Evolutionary conservation across 1,140 invertebrate species (phyloP).

Genomic region (Penaeus indicus): DNA sequence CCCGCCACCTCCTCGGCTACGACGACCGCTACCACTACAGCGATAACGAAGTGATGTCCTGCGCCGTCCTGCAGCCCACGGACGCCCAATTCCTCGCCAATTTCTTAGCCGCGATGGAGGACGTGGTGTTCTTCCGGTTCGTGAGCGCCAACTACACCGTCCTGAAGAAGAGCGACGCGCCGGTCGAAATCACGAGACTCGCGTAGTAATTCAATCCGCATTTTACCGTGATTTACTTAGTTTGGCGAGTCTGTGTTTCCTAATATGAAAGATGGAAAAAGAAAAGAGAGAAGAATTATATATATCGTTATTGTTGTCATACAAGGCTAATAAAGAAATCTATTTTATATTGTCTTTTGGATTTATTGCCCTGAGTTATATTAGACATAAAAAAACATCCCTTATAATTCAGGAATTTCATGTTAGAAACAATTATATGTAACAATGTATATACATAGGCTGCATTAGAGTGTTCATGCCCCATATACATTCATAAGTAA

Average conservation of each 20-base stretch:
- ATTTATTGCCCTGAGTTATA: too few species aligned
- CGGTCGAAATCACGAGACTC: slow-evolving; percentile 26
- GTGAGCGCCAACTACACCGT: slow-evolving; percentile 47
- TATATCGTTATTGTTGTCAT: background rate
- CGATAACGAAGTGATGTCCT: slow-evolving; percentile 58
- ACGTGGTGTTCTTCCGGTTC: slow-evolving; percentile 47
- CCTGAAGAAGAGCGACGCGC: slow-evolving; percentile 47
- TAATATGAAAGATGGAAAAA: background rate
- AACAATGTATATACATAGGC: too few species aligned
- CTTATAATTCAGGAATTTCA: too few species aligned
- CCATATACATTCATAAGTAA: background rate
- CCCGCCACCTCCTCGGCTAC: slow-evolving; percentile 49
- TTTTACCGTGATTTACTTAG: background rate
- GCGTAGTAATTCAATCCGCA: background rate
- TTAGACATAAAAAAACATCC: too few species aligned
- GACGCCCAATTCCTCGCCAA: slow-evolving; percentile 43
- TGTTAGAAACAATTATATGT: too few species aligned
- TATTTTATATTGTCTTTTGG: too few species aligned
- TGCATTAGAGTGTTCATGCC: too few species aligned
- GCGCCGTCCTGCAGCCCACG: background rate
- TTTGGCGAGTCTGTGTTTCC: too few species aligned
- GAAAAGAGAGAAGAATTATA: background rate
- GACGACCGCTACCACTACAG: slow-evolving; percentile 63
- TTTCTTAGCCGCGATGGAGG: slow-evolving; percentile 41
- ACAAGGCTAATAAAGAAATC: too few species aligned